Evolutionary conservation across 2,888 invertebrate genomes (phyloP).

Genomic region (Pterostichus niger): DNA sequence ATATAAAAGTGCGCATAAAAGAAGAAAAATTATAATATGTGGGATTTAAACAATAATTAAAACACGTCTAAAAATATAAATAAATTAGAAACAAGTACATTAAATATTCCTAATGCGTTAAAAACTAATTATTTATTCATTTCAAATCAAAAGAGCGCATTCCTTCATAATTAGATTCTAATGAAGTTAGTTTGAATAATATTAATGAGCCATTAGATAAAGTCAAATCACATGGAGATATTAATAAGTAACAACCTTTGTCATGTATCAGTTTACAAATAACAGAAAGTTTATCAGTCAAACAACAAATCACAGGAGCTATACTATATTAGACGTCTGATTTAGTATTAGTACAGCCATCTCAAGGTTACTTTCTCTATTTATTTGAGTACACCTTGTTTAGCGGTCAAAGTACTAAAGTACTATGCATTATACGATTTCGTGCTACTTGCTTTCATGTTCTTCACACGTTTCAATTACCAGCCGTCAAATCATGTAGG

Average conservation of each 20-base stretch:
- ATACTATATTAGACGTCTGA: not conserved
- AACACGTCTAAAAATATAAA: not conserved
- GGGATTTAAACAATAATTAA: not conserved
- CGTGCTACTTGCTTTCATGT: too few species aligned
- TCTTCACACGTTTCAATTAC: too few species aligned
- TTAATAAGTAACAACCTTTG: constrained; percentile 32
- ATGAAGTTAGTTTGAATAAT: not conserved
- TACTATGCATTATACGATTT: too few species aligned
- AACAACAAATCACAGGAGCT: constrained; percentile 7
- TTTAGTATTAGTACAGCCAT: not conserved
- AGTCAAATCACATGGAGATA: not conserved
- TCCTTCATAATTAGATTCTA: not conserved
- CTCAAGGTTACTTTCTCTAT: constrained; percentile 26
- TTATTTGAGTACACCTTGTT: not conserved
- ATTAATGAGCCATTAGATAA: not conserved
- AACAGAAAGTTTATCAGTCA: constrained; percentile 4
- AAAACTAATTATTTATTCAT: constrained; percentile 11
- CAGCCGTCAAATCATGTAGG: too few species aligned
- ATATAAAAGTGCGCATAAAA: too few species aligned
- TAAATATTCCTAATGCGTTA: not conserved
- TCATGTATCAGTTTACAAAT: constrained; percentile 37
- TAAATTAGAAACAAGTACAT: not conserved
- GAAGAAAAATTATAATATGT: too few species aligned
- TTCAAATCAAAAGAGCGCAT: not conserved
- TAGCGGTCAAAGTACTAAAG: not conserved